Conservation (phyloP, 2,888 invertebrate genomes). For the Brenthis daphne region DNA sequence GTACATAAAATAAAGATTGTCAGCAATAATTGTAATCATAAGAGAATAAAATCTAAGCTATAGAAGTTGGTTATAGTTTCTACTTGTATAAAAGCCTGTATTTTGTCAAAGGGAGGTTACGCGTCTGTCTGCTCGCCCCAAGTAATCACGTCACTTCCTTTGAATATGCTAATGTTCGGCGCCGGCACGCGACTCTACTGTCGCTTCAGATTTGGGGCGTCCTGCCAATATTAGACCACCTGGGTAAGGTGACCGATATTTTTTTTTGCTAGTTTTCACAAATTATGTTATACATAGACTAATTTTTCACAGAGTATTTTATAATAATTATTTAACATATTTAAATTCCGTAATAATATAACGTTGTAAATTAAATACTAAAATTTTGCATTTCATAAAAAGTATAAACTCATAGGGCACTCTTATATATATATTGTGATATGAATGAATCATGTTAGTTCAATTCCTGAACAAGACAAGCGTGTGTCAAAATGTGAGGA, state of each 20-base stretch:
- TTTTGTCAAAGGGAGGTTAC: conserved; percentile 22
- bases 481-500: too few relatives aligned
- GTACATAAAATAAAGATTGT: too few relatives aligned
- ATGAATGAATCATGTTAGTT: too few relatives aligned
- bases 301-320: not conserved
- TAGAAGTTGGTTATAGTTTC: not conserved
- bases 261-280: not conserved
- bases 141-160: conserved; percentile 46
- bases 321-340: too few relatives aligned
- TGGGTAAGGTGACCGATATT: not conserved
- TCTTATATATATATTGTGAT: too few relatives aligned
- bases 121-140: conserved; percentile 36
- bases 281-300: not conserved
- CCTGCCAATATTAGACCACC: conserved; percentile 12
- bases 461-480: too few relatives aligned
- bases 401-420: too few relatives aligned
- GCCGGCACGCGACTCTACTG: conserved; percentile 60
- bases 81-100: not conserved
- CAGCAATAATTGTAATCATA: not conserved
- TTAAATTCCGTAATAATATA: too few relatives aligned
- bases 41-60: not conserved
- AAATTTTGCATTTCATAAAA: too few relatives aligned
- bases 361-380: too few relatives aligned
- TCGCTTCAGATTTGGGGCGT: conserved; percentile 26
- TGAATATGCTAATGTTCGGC: conserved; percentile 65